These are phyloP conservation scores for Portunus trituberculatus DNA, from an alignment of 1,140 invertebrate species.

Conservation along the genomic window DNA sequence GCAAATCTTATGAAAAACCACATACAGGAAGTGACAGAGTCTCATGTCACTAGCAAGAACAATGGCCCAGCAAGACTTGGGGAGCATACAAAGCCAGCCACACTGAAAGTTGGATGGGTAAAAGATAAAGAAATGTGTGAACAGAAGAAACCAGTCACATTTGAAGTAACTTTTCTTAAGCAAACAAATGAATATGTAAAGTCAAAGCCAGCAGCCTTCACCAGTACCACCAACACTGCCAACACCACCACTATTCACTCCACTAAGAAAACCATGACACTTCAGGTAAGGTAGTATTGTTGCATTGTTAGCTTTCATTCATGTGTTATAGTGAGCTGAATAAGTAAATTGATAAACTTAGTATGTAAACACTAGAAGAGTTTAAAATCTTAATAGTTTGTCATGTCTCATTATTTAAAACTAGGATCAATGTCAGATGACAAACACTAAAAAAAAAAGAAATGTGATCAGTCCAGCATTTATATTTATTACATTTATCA, in stretches of 20 bases:
- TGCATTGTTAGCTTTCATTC: too few species aligned
- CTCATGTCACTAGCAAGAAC: not conserved
- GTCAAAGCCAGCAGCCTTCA: not conserved
- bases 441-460: too few species aligned
- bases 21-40: not conserved
- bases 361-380: too few species aligned
- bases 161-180: conserved; percentile 50
- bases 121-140: not conserved
- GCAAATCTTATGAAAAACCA: not conserved
- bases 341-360: too few species aligned
- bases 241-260: not conserved
- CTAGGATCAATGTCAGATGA: too few species aligned
- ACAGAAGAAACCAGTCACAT: conserved; percentile 50
- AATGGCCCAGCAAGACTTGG: not conserved
- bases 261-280: conserved; percentile 36
- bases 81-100: not conserved
- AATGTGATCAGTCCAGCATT: too few species aligned
- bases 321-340: too few species aligned
- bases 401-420: too few species aligned
- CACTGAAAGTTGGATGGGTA: not conserved
- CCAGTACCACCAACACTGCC: not conserved
- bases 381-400: too few species aligned
- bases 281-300: conserved; percentile 52
- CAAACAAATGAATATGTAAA: conserved; percentile 44
- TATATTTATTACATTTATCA: too few species aligned